Percentiles rank a stretch among this genome's conserved stretches.
Evolutionary conservation across 2,113 vertebrate species (phyloP).

Genomic region (Prionailurus viverrinus): DNA sequence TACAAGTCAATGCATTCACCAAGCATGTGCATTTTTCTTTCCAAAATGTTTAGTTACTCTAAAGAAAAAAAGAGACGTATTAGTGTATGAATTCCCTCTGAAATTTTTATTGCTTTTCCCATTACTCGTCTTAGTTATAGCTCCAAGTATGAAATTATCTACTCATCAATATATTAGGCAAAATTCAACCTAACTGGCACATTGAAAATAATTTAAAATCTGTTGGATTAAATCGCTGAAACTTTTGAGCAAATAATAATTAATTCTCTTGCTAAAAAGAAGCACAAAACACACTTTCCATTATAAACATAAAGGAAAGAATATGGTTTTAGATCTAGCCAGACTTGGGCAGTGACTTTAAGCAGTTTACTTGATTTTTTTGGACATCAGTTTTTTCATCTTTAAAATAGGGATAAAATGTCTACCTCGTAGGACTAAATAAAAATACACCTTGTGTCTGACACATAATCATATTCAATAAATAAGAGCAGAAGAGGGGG

Average conservation of each 20-base stretch:
- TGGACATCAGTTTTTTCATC: background rate
- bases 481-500: background rate
- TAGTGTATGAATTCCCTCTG: background rate
- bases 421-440: background rate
- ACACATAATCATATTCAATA: background rate
- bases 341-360: background rate
- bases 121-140: background rate
- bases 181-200: background rate
- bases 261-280: constrained; percentile 25
- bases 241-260: constrained; percentile 16
- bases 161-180: background rate
- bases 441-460: background rate
- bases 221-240: constrained; percentile 26
- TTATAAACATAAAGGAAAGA: background rate
- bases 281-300: background rate
- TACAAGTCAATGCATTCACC: constrained; percentile 40
- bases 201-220: background rate
- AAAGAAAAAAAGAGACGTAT: background rate
- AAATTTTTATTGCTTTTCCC: constrained; percentile 29
- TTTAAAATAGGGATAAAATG: background rate
- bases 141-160: constrained; percentile 33
- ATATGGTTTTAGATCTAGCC: background rate
- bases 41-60: background rate
- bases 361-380: background rate
- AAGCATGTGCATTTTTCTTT: constrained; percentile 52